Conservation (phyloP, 2,113 vertebrate genomes). For the Triplophysa tibetana region DNA sequence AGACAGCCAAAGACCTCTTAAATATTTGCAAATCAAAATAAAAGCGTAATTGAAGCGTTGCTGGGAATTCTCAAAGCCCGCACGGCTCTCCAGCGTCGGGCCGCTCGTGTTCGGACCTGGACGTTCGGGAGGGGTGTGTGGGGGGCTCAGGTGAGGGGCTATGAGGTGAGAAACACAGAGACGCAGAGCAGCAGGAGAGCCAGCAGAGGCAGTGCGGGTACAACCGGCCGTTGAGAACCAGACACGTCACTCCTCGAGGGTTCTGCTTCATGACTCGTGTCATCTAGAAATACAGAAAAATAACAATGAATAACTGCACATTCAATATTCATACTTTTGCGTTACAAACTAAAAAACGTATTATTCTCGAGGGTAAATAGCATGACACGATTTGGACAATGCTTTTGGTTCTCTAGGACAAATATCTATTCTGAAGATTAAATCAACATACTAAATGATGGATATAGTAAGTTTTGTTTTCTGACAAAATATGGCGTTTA, state of each 20-base stretch:
- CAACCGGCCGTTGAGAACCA: slow-evolving; percentile 31
- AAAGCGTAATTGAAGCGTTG: slow-evolving; percentile 66
- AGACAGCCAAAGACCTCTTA: slow-evolving; percentile 83
- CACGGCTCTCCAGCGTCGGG: slow-evolving; percentile 19
- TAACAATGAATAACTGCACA: neutral
- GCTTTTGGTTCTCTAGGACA: no score
- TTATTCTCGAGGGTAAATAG: no score
- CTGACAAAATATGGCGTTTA: no score
- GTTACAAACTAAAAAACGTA: no score
- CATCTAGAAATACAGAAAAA: slow-evolving; percentile 39
- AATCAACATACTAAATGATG: no score
- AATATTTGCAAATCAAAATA: slow-evolving; percentile 84
- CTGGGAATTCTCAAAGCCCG: slow-evolving; percentile 78
- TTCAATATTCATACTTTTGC: no score
- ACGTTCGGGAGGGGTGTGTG: no score
- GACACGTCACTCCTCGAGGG: slow-evolving; percentile 50
- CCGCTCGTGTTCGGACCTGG: neutral
- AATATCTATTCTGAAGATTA: no score
- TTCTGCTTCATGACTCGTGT: slow-evolving; percentile 55
- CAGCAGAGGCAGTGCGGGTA: slow-evolving; percentile 39
- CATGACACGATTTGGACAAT: no score
- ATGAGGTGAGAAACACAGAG: slow-evolving; percentile 87
- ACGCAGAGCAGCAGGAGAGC: slow-evolving; percentile 47
- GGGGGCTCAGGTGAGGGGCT: slow-evolving; percentile 80
- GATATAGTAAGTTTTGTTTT: no score